Conservation (phyloP, 2,888 invertebrate species). For the Danaus chrysippus region DNA sequence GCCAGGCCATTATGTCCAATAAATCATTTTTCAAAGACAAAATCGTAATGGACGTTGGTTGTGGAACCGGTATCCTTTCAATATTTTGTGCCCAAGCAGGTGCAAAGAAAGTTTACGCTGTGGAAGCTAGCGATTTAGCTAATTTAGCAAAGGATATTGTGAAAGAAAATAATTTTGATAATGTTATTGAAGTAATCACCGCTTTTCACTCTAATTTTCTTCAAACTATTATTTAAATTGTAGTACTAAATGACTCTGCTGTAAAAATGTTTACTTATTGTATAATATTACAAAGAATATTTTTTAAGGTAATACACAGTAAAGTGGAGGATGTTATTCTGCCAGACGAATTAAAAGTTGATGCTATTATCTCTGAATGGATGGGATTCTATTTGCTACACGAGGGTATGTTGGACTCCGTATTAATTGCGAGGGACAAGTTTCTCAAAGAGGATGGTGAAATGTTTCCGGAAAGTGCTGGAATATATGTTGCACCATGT, state of each 20-base stretch:
- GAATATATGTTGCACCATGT: slow-evolving; percentile 80
- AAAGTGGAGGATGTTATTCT: slow-evolving; percentile 87
- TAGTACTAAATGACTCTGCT: too few species aligned
- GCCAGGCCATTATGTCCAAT: slow-evolving; percentile 86
- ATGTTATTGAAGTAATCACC: slow-evolving; percentile 80
- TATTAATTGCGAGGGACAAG: slow-evolving; percentile 88
- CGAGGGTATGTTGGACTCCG: slow-evolving; percentile 96
- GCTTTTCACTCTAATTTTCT: too few species aligned
- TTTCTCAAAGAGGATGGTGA: slow-evolving; percentile 86
- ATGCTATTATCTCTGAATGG: slow-evolving; percentile 97
- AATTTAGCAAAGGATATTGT: slow-evolving; percentile 82
- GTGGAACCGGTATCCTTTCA: slow-evolving; percentile 93
- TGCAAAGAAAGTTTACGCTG: slow-evolving; percentile 91
- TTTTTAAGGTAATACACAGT: slow-evolving; percentile 82
- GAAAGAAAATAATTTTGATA: slow-evolving; percentile 83
- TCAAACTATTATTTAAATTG: too few species aligned
- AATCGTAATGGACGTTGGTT: slow-evolving; percentile 91
- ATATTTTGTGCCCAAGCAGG: slow-evolving; percentile 94
- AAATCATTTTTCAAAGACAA: slow-evolving; percentile 85
- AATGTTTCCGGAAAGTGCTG: slow-evolving; percentile 86
- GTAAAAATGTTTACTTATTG: too few species aligned
- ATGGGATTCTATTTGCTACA: slow-evolving; percentile 98
- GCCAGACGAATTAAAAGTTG: slow-evolving; percentile 83
- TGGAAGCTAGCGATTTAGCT: slow-evolving; percentile 88
- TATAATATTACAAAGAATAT: neutral